Conservation (phyloP, 2,113 vertebrate species). For the Neotoma lepida region DNA sequence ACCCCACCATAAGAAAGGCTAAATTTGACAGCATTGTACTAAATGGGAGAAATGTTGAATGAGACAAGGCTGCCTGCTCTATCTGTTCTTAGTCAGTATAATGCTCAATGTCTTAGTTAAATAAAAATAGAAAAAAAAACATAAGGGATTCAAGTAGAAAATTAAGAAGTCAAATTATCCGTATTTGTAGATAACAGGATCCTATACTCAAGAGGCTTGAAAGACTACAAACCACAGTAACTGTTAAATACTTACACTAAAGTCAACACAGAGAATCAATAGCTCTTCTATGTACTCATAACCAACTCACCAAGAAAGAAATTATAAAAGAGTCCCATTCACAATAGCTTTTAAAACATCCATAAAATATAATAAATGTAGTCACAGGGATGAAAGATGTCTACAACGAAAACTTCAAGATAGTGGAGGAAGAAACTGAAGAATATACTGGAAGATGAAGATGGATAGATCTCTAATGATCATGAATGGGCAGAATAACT, state of each 20-base stretch:
- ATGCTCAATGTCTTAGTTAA: not conserved
- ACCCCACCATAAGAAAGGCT: not conserved
- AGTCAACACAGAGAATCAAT: not conserved
- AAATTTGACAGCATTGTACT: not conserved
- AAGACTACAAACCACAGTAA: not conserved
- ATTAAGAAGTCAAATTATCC: not conserved
- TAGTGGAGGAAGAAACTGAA: not conserved
- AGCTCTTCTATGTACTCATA: not conserved
- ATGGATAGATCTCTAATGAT: not conserved
- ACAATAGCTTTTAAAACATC: not conserved
- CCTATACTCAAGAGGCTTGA: not conserved
- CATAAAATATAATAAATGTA: not conserved
- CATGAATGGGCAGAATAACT: not conserved
- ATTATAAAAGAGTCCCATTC: not conserved
- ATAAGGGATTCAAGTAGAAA: not conserved
- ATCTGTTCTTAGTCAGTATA: not conserved
- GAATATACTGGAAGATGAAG: not conserved
- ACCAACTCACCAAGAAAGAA: not conserved
- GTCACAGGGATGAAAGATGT: not conserved
- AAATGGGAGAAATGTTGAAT: not conserved
- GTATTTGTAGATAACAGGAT: not conserved
- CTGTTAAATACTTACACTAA: not conserved
- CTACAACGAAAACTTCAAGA: not conserved
- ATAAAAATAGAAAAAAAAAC: not conserved
- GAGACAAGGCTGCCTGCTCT: not conserved